Percentiles rank a stretch among this genome's conserved stretches.
phyloP scores from a whole-genome alignment of 2,797 vertebrate genomes.

The Sebastes iracundus region DNA sequence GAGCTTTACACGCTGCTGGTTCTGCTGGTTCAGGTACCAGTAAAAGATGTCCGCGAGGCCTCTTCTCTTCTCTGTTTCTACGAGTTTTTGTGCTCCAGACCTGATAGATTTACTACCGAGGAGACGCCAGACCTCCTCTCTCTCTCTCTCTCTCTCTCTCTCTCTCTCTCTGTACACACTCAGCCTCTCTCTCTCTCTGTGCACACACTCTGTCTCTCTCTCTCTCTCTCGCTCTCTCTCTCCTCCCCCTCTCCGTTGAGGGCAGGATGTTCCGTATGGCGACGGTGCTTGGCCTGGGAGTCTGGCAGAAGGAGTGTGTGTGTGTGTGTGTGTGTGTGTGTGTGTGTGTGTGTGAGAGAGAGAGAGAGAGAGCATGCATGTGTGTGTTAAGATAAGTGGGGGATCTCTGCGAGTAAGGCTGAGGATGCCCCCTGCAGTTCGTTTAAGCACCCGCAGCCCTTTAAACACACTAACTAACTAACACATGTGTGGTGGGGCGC shows the following conservation, averaged over 20 bases:
- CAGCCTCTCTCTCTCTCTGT: background rate
- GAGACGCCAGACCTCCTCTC: constrained; percentile 59
- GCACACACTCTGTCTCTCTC: constrained; percentile 20
- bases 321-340: constrained; percentile 9
- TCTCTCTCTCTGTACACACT: constrained; percentile 41
- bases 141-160: constrained; percentile 48
- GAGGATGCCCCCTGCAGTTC: constrained; percentile 86
- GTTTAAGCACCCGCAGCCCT: constrained; percentile 53
- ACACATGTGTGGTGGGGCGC: background rate
- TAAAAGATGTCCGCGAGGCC: constrained; percentile 42
- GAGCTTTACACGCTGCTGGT: constrained; percentile 31
- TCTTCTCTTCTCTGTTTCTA: constrained; percentile 42
- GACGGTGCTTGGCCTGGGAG: constrained; percentile 74
- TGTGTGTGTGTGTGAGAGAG: background rate
- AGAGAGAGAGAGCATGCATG: background rate
- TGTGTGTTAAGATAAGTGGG: background rate
- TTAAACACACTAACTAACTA: background rate
- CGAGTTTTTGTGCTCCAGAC: constrained; percentile 50
- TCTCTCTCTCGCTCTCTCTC: constrained; percentile 63
- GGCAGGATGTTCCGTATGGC: constrained; percentile 84
- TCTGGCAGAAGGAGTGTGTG: constrained; percentile 66
- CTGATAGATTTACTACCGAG: constrained; percentile 73
- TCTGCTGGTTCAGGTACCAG: constrained; percentile 34
- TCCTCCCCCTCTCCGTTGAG: constrained; percentile 77
- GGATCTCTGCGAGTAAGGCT: constrained; percentile 59